These are phyloP conservation scores for Macrosteles quadrilineatus DNA, from an alignment of 1,140 invertebrate genomes.

Conservation along the genomic window DNA sequence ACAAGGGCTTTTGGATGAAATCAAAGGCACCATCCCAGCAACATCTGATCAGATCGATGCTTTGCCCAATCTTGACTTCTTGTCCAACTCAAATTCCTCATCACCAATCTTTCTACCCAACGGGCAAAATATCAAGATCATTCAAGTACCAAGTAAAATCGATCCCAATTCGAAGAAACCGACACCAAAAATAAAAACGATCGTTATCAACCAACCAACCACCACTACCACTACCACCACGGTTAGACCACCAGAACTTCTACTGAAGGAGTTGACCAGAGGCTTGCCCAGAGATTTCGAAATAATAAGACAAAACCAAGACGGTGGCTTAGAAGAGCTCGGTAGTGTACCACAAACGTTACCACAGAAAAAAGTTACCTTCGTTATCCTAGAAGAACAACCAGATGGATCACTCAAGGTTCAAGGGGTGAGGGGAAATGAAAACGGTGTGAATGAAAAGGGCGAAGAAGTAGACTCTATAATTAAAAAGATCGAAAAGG, in stretches of 20 bases:
- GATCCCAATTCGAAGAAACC: conserved; percentile 30
- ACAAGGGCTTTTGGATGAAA: conserved; percentile 35
- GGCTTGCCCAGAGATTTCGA: conserved; percentile 76
- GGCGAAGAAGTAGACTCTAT: conserved; percentile 73
- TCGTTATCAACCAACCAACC: conserved; percentile 42
- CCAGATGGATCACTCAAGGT: conserved; percentile 80
- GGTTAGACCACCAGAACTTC: conserved; percentile 55
- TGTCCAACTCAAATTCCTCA: conserved; percentile 22
- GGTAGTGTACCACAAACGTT: conserved; percentile 60
- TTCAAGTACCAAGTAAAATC: conserved; percentile 28
- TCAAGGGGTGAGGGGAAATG: conserved; percentile 71
- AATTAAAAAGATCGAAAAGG: conserved; percentile 75
- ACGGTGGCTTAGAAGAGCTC: conserved; percentile 71
- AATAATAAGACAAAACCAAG: conserved; percentile 69
- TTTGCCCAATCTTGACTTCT: conserved; percentile 28
- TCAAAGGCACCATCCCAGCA: conserved; percentile 35
- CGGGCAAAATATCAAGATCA: conserved; percentile 25
- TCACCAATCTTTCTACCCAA: conserved; percentile 31
- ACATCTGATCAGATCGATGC: conserved; percentile 36
- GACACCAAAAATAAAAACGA: conserved; percentile 39
- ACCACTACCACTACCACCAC: conserved; percentile 47
- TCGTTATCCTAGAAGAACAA: conserved; percentile 82
- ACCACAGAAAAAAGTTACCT: conserved; percentile 80
- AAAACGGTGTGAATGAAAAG: conserved; percentile 68
- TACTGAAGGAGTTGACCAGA: conserved; percentile 74